Conservation (phyloP, 2,888 invertebrate species). For the Alsophila aescularia region DNA sequence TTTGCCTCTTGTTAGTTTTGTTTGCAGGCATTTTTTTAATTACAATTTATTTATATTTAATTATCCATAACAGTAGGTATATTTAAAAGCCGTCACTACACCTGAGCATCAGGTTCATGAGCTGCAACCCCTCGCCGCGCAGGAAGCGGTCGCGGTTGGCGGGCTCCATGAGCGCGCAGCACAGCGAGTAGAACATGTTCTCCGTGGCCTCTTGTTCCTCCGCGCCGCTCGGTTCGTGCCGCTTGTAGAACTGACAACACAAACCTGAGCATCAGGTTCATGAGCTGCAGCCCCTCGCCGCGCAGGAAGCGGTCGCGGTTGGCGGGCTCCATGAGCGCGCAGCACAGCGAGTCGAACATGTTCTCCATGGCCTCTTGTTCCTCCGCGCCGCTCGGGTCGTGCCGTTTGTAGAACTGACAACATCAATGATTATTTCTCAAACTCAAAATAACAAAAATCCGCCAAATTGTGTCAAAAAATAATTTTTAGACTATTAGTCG, state of each 20-base stretch:
- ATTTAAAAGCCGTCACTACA: conserved; percentile 44
- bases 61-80: no score
- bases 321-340: conserved; percentile 93
- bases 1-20: no score
- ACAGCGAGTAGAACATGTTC: conserved; percentile 97
- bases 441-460: no score
- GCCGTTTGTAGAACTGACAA: conserved; percentile 93
- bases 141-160: conserved; percentile 96
- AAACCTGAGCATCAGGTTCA: conserved; percentile 98
- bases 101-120: conserved; percentile 99
- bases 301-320: conserved; percentile 97
- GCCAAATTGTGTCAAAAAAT: no score
- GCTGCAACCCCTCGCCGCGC: conserved; percentile 97
- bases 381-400: conserved; percentile 95
- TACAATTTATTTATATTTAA: no score
- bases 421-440: background rate
- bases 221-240: conserved; percentile 94
- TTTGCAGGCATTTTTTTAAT: no score
- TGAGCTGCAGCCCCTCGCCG: conserved; percentile 98
- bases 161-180: conserved; percentile 95
- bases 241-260: conserved; percentile 91
- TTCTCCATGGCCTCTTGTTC: conserved; percentile 99
- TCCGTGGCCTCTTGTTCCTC: conserved; percentile 99
- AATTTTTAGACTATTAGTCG: no score
- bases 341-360: conserved; percentile 97